Base-by-base conservation (phyloP, 2,888 invertebrate genomes). In the Pyrocoelia pectoralis region DNA sequence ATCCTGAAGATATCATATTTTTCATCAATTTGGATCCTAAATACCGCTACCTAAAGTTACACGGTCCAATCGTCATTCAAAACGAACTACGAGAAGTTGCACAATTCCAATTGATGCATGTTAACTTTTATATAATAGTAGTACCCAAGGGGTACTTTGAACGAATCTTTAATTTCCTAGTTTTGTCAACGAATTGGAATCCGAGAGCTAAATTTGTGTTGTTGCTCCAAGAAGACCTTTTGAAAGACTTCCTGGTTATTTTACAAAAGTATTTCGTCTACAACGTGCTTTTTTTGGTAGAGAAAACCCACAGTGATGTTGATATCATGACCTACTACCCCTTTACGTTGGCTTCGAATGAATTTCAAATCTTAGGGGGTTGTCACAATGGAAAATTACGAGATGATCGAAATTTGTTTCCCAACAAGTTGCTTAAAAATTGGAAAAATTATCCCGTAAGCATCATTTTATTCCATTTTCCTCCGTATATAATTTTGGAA, bases 201-300 rank as follows among this genome's bases (percentile, higher is more conserved):
- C 56, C 61, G 1, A 56, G 53, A 19, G 61, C 61, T n/a, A 61
- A 53, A 49, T 56, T 61, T 33, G 18, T 61, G 1, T 10, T 61
- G 9, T 12, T 48, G 2, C 19, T 53, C 4, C 28, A 53, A 5
- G 48, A 52, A n/a, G 29, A 28, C 19, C 9, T 29, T 2, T 18
- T 18, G 6, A 13, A 12, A 1, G 8, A 14, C 10, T n/a, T 53
- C 14, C 19, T 53, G 15, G 9, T 12, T 14, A 38, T 24, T 33
- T 9, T 53, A 1, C 6, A 49, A 1, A 54, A 54, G 15, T 40
- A 46, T 17, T 40, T 48, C n/a, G 49, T 57, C 8, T 52, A 15
- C 2, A 54, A 62, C 12, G 13, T 56, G 0, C 10, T 57, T 1
- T 9, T 24, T 3, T 6, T 62, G 13, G 6, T 5, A 9, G 4